phyloP scores from a whole-genome alignment of 2,113 vertebrate genomes.

The Paedocypris sp. region DNA sequence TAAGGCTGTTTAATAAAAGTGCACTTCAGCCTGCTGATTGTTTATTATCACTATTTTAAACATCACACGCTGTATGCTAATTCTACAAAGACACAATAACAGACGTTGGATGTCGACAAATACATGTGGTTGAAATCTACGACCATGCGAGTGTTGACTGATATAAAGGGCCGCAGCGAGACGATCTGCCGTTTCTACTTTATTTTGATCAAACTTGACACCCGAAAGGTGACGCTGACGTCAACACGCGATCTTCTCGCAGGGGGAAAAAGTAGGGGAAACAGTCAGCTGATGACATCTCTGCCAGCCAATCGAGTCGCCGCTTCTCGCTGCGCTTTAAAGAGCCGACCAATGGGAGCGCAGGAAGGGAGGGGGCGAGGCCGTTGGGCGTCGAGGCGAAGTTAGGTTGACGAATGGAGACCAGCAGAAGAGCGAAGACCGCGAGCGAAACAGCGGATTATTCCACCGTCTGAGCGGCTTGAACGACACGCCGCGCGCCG shows the following conservation, averaged over 20 bases:
- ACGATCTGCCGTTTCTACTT: not conserved
- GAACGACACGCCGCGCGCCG: conserved; percentile 17
- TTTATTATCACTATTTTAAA: too few relatives aligned
- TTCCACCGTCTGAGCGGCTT: conserved; percentile 39
- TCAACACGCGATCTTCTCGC: conserved; percentile 60
- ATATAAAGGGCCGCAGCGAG: not conserved
- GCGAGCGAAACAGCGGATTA: conserved; percentile 59
- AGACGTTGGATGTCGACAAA: too few relatives aligned
- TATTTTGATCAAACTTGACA: conserved; percentile 35
- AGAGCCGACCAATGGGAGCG: conserved; percentile 53
- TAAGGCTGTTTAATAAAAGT: too few relatives aligned
- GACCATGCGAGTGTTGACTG: not conserved
- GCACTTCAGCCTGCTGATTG: too few relatives aligned
- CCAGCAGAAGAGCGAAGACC: conserved; percentile 71
- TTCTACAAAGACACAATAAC: too few relatives aligned
- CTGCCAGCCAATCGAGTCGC: conserved; percentile 44
- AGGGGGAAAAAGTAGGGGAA: conserved; percentile 29
- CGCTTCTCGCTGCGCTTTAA: conserved; percentile 46
- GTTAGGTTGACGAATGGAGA: conserved; percentile 61
- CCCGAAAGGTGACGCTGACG: conserved; percentile 44
- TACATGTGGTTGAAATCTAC: not conserved
- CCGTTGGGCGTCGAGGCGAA: conserved; percentile 34
- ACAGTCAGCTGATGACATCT: conserved; percentile 42
- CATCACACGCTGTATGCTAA: too few relatives aligned
- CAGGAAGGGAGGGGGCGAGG: conserved; percentile 48